Evolutionary conservation across 1,140 invertebrate species (phyloP), one percentile per base, ranked within the genome.

Genomic region (Luehdorfia chinensis): DNA sequence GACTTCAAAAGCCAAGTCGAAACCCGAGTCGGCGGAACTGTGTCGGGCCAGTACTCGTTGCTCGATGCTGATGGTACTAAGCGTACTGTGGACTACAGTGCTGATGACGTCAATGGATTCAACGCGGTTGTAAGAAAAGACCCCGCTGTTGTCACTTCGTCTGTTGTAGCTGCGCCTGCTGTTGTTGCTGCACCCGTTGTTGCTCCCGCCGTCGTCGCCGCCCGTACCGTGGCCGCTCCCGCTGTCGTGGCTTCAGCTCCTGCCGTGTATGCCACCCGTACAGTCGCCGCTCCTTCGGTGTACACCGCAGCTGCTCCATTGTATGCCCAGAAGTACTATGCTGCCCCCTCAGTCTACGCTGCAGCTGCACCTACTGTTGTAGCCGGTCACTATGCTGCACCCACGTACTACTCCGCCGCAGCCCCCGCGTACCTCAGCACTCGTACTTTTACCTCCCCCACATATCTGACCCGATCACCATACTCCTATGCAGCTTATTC

Each of bases 21-120:
- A 61, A 81, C 70, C 32, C 74, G 87, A 30, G 75, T 87, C 41
- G 90, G 90, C 1, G 89, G 90, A 48, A 41, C 83, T 7, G 90
- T 91, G 7, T 63, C 77, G 37, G 90, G 90, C 14, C 72, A 83
- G 54, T 87, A 87, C 66, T 78, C 84, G 8, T 70, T 87, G 0
- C 48, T 87, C 14, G 87, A 88, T 36, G 56, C 87, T 11, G 86
- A 88, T 56, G 87, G 87, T 50, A 84, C 79, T 36, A 80, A 76
- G 50, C 65, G 63, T 23, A 49, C 62, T 2, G 75, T 71, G 4
- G 67, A 68, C 55, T 68, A 62, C 46, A 58, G 59, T 19, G 62
- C 70, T 25, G 87, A 88, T 65, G 81, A 78, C 33, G 67, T 87
- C 11, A 87, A 77, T 41, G 87, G 87, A 7, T 88, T 88, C 66